Base-by-base conservation (phyloP, 1,140 invertebrate genomes). In the Atopsyche davidsoni region DNA sequence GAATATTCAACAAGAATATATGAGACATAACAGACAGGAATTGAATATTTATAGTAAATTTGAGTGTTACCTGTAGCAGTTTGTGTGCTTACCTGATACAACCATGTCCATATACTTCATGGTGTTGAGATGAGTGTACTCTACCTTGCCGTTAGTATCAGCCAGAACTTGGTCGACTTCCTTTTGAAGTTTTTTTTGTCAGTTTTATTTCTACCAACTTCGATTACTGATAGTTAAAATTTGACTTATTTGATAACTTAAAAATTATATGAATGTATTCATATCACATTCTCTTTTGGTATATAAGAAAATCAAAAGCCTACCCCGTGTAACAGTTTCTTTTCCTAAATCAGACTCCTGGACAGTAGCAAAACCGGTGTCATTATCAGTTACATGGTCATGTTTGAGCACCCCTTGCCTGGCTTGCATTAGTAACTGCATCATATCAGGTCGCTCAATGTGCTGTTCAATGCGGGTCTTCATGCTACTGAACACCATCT, bases 401-500 rank as follows among this genome's bases (percentile, higher is more conserved):
- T 57, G 36, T 42, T 50, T 53, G 16, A 54, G 44, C 32, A 53
- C 40, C 4, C 61, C 62, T 42, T 61, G 49, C 43, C 52, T 55
- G 1, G 68, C 64, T 40, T 68, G 59, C 39, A 73, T 64, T 56
- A 76, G 60, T 4, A 75, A 24, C 41, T 75, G 63, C 3, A 77
- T 60, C 63, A 77, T 65, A 60, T 75, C 72, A 4, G 28, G 23
- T 16, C 42, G 11, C 9, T 31, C 23, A 3, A 44, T 28, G 3
- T n/a, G 10, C 10, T 25, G 16, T 19, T 44, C 42, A 31, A 18
- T 19, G 17, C 42, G 28, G 1, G 13, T 17, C 22, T 25, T 31
- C 4, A 44, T 44, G 17, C 4, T 13, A 16, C 19, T 18, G 2
- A 2, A 16, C 3, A 44, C 18, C 10, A 44, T 6, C 2, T 9